Conservation (phyloP, 1,140 invertebrate genomes). For the Ceratina calcarata region DNA sequence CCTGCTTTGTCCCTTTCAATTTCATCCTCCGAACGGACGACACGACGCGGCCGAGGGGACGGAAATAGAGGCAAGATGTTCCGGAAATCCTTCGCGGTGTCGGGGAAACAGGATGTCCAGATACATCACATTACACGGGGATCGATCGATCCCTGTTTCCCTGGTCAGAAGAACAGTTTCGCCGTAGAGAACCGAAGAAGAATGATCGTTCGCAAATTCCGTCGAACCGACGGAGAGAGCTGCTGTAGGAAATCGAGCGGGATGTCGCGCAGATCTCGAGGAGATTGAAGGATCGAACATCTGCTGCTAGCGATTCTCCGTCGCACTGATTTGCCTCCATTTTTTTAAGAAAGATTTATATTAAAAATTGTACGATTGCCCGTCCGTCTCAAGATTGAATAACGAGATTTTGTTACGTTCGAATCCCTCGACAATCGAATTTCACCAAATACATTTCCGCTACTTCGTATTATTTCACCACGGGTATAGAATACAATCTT, state of each 20-base stretch:
- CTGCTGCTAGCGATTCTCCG: neutral
- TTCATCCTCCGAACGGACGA: neutral
- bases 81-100: neutral
- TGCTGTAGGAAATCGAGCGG: neutral
- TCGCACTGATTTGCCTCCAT: neutral
- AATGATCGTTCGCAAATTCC: neutral
- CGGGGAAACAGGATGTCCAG: neutral
- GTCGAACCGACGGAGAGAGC: no score
- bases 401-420: no score
- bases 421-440: no score
- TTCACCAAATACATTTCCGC: no score
- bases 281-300: conserved; percentile 8
- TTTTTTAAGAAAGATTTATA: neutral
- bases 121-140: neutral
- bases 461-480: no score
- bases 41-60: neutral
- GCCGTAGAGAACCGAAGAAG: neutral
- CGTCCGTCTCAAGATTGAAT: no score
- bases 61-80: neutral
- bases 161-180: neutral
- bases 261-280: neutral
- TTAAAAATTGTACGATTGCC: no score
- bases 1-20: conserved; percentile 12
- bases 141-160: conserved; percentile 2
- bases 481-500: no score